Evolutionary conservation across 2,113 vertebrate genomes (phyloP).

Genomic region (Puffinus mauretanicus): DNA sequence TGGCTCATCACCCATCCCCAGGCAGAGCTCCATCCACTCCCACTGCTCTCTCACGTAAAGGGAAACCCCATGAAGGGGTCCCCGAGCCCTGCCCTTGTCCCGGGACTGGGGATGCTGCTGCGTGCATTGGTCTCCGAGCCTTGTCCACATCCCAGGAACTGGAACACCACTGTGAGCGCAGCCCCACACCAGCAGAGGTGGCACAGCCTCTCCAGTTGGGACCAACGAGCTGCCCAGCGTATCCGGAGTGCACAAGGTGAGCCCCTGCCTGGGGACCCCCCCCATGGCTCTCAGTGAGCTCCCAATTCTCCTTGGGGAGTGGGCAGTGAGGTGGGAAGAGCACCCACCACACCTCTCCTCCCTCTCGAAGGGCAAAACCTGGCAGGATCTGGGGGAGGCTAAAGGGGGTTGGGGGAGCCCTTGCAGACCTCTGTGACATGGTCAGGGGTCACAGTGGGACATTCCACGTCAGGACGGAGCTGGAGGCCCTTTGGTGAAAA

Average conservation of each 20-base stretch:
- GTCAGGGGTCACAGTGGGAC: not conserved
- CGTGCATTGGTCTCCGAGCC: fast-evolving
- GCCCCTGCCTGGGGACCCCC: not conserved
- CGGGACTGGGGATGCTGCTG: not conserved
- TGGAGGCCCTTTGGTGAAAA: not conserved
- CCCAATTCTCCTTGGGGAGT: not conserved
- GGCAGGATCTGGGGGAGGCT: too few relatives aligned
- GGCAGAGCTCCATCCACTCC: not conserved
- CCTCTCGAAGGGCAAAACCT: not conserved
- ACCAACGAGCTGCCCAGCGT: fast-evolving
- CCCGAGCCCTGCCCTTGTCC: not conserved
- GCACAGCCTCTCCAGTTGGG: not conserved
- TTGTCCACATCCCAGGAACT: not conserved
- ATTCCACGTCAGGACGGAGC: not conserved
- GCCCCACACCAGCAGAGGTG: not conserved
- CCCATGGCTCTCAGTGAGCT: not conserved
- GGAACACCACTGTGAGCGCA: fast-evolving
- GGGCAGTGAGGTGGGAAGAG: not conserved
- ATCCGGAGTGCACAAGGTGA: not conserved
- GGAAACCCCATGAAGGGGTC: not conserved
- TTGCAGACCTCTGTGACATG: not conserved
- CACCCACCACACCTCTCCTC: not conserved
- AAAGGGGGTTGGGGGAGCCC: not conserved
- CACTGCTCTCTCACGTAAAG: not conserved
- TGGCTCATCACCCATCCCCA: not conserved